Evolutionary conservation across 2,888 invertebrate genomes (phyloP).

Genomic region (Coecobrya sp.): DNA sequence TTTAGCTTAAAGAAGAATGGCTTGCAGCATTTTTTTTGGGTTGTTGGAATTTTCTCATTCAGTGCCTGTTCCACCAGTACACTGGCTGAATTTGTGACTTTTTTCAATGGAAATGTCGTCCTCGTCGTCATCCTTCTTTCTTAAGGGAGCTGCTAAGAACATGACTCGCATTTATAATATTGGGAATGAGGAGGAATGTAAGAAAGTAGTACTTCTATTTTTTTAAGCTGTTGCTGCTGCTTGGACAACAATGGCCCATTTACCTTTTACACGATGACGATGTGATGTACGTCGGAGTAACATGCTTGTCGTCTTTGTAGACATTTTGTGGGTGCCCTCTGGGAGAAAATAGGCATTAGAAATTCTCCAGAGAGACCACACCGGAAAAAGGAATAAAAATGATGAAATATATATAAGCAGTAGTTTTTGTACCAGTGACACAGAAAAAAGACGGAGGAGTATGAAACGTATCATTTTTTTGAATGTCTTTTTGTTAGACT

Average conservation of each 20-base stretch:
- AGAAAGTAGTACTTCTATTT: neutral
- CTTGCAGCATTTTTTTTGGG: neutral
- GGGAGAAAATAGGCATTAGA: neutral
- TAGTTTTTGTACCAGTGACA: too few species aligned
- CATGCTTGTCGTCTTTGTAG: neutral
- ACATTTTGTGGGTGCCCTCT: neutral
- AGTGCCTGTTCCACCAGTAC: neutral
- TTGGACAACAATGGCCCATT: constrained; percentile 8
- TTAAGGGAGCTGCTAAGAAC: neutral
- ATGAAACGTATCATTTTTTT: too few species aligned
- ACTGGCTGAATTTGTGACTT: neutral
- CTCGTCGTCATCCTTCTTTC: neutral
- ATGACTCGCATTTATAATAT: neutral
- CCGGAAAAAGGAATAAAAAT: neutral
- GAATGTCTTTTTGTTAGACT: too few species aligned
- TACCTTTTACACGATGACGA: neutral
- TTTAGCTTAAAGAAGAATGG: neutral
- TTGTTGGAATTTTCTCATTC: neutral
- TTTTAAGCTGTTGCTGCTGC: constrained; percentile 34
- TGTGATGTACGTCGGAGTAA: neutral
- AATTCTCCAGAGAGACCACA: neutral
- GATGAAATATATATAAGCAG: neutral
- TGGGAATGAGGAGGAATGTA: too few species aligned
- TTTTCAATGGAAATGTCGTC: neutral
- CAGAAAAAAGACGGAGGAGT: too few species aligned